Conservation (phyloP, 53 echinoderm and acorn worm species). For the Stichopus horrens region DNA sequence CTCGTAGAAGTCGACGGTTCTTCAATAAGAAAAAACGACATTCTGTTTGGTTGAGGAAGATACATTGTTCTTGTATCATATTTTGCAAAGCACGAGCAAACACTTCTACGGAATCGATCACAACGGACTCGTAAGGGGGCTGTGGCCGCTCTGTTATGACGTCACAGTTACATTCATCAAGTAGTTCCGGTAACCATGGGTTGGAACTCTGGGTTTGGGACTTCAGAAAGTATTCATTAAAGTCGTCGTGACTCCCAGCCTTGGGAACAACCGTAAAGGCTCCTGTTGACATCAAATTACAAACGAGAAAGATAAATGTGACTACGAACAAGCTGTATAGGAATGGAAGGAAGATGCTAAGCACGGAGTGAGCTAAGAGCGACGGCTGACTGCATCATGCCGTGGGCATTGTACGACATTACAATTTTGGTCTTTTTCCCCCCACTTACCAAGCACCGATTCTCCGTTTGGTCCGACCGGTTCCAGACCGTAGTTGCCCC, state of each 20-base stretch:
- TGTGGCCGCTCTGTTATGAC: constrained; percentile 41
- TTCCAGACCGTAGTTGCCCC: constrained; percentile 85
- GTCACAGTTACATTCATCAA: constrained; percentile 35
- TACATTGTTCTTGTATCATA: constrained; percentile 32
- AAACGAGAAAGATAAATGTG: too few relatives aligned
- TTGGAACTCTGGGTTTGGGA: constrained; percentile 54
- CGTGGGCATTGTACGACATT: neutral
- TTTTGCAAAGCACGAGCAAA: constrained; percentile 67
- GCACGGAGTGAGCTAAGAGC: too few relatives aligned
- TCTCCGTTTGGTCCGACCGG: constrained; percentile 63
- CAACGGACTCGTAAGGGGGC: constrained; percentile 70
- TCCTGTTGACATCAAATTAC: constrained; percentile 41
- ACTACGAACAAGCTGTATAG: too few relatives aligned
- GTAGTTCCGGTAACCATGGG: constrained; percentile 76
- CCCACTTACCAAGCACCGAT: constrained; percentile 74
- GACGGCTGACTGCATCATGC: too few relatives aligned
- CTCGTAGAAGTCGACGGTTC: constrained; percentile 27
- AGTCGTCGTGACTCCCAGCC: constrained; percentile 50
- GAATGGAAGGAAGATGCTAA: too few relatives aligned
- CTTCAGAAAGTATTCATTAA: constrained; percentile 66
- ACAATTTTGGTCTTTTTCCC: neutral
- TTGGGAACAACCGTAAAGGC: constrained; percentile 73
- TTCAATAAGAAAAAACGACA: neutral
- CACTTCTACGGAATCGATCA: constrained; percentile 81
- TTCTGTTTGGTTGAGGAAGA: neutral